Evolutionary conservation across 92 coral and sea anemone genomes (phyloP).

Genomic region (Parazoanthus darwini): DNA sequence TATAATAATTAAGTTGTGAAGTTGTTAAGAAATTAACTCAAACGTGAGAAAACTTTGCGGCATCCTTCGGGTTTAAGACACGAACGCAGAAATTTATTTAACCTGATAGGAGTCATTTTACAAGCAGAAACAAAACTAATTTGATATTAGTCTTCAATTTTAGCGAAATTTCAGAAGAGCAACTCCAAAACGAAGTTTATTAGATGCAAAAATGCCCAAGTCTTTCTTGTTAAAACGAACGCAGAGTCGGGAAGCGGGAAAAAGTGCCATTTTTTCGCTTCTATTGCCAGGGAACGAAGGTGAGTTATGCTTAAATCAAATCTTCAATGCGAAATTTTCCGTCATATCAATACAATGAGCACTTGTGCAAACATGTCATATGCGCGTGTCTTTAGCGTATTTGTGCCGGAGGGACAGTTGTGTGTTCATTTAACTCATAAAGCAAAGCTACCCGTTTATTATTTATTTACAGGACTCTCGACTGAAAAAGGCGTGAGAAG

Average conservation of each 20-base stretch:
- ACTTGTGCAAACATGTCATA: constrained; percentile 64
- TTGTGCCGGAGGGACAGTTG: constrained; percentile 53
- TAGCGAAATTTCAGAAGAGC: neutral
- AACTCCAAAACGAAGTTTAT: neutral
- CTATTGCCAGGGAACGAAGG: constrained; percentile 12
- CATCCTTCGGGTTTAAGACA: neutral
- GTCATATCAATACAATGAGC: constrained; percentile 7
- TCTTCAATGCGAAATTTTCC: neutral
- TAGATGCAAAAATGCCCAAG: constrained; percentile 36
- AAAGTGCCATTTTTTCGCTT: constrained; percentile 20
- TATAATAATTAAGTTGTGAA: constrained; percentile 81
- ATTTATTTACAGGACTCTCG: constrained; percentile 62
- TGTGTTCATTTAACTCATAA: constrained; percentile 88
- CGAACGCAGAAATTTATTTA: constrained; percentile 7
- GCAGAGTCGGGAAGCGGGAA: neutral
- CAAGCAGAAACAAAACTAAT: neutral
- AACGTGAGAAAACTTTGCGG: constrained; percentile 63
- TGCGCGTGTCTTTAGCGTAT: neutral
- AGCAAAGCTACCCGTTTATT: constrained; percentile 60
- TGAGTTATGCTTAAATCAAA: constrained; percentile 47
- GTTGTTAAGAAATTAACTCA: constrained; percentile 91
- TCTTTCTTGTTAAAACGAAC: constrained; percentile 45
- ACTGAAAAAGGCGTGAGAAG: constrained; percentile 52
- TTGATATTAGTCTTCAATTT: neutral
- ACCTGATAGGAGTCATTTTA: neutral